phyloP scores from a whole-genome alignment of 2,797 vertebrate species.

The Chanos chanos region DNA sequence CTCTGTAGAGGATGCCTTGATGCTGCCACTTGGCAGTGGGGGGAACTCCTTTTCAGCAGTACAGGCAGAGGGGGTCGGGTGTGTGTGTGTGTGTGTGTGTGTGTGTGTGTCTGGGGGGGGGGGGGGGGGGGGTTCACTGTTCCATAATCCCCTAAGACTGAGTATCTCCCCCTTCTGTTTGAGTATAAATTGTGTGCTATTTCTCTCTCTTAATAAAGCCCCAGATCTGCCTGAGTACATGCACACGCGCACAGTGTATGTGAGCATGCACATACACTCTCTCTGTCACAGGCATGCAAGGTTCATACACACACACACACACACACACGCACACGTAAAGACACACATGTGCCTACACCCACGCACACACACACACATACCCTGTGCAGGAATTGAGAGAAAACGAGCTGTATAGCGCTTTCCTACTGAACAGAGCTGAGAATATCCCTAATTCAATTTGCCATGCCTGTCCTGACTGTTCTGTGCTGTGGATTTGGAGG shows the following conservation, averaged over 20 bases:
- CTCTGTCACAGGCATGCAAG: too few species aligned
- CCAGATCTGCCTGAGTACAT: slow-evolving; percentile 21
- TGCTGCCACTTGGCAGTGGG: slow-evolving; percentile 64
- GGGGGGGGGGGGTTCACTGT: too few species aligned
- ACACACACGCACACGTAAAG: slow-evolving; percentile 7
- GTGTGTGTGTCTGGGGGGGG: slow-evolving; percentile 46
- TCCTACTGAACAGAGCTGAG: too few species aligned
- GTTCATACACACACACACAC: too few species aligned
- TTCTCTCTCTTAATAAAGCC: slow-evolving; percentile 13
- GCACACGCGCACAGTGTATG: slow-evolving; percentile 4
- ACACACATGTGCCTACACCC: background rate
- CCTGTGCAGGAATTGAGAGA: slow-evolving; percentile 34
- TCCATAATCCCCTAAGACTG: slow-evolving; percentile 55
- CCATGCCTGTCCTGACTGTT: slow-evolving; percentile 43
- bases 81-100: slow-evolving; percentile 35
- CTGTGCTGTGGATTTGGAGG: slow-evolving; percentile 31
- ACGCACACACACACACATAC: background rate
- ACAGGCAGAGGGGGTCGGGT: slow-evolving; percentile 35
- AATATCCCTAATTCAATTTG: slow-evolving; percentile 64
- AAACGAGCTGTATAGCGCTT: slow-evolving; percentile 45
- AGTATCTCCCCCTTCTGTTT: slow-evolving; percentile 34
- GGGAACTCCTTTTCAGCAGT: slow-evolving; percentile 56
- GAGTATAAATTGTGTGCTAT: slow-evolving; percentile 13
- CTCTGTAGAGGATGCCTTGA: slow-evolving; percentile 60
- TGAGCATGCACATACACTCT: background rate